Evolutionary conservation across 2,888 invertebrate genomes (phyloP).

Genomic region (Serripes groenlandicus): DNA sequence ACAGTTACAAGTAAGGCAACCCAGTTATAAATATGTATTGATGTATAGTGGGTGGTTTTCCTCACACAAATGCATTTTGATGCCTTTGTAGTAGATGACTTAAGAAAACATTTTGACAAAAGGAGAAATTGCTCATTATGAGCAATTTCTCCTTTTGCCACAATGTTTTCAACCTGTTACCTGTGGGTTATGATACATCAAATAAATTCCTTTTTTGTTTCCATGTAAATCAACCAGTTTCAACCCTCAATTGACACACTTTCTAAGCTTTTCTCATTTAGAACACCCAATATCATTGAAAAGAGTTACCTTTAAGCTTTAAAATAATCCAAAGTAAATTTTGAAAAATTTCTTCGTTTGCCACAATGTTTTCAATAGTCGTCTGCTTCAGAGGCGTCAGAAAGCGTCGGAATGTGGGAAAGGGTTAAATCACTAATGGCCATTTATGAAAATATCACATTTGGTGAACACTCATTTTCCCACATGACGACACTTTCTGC

Average conservation of each 20-base stretch:
- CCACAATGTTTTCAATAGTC: neutral
- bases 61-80: too few species aligned
- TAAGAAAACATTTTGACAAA: neutral
- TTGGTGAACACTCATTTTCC: neutral
- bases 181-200: too few species aligned
- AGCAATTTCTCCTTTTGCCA: conserved; percentile 7
- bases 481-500: neutral
- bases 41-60: too few species aligned
- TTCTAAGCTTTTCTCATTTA: too few species aligned
- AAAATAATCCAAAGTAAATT: too few species aligned
- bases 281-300: too few species aligned
- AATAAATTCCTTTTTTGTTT: too few species aligned
- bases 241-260: too few species aligned
- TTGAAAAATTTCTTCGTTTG: neutral
- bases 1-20: conserved; percentile 51
- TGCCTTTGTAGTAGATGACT: too few species aligned
- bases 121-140: conserved; percentile 2
- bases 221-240: too few species aligned
- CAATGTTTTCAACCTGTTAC: neutral
- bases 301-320: too few species aligned
- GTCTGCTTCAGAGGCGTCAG: neutral
- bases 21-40: too few species aligned
- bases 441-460: neutral
- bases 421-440: neutral
- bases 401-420: neutral